Base-by-base conservation (phyloP, 2,113 vertebrate species). In the Oncorhynchus gorbuscha region DNA sequence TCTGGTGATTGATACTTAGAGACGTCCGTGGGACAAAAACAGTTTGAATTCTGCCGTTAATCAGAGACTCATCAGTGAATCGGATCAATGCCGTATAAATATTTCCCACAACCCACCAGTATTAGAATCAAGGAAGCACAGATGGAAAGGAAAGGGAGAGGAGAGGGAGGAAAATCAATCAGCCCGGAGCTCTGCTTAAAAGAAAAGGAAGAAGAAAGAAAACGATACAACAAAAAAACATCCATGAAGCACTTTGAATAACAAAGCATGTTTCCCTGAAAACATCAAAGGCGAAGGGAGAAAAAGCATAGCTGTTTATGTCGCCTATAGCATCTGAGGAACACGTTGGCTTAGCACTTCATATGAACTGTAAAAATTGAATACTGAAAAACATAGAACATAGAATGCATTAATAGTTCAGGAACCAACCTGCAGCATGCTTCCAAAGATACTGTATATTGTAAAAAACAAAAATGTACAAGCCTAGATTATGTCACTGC, bases 41-140 rank as follows among this genome's bases (percentile, higher is more conserved):
- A 55, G 39, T 32, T 69, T 55, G 61, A 66, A 72, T 55, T 55
- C 61, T 14, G 66, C n/a, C 4, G 64, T 48, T 68, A 71, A 61
- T 51, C 45, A 72, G 58, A 68, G 70, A 67, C 76, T 59, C 76
- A 67, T 73, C 70, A 73, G 70, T 8, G 5, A 55, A 49, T 16
- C 26, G 6, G 30, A 78, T 78, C 70, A 78, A 78, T 78, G 76
- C 4, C 22, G 28, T 68, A 68, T 49, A 73, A 73, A 73, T 68
- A 73, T 73, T 69, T 73, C 71, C 76, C 76, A 69, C 71, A 78
- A 71, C 30, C 71, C 49, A 13, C 26, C 59, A 13, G 64, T 39
- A 73, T 73, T 78, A 78, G 62, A 73, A 72, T 28, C 59, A 28
- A 58, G 65, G 32, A 49, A 51, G 22, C 62, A 48, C 28, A 35